Base-by-base conservation (phyloP, 2,797 vertebrate genomes). In the Margarornis squamiger region DNA sequence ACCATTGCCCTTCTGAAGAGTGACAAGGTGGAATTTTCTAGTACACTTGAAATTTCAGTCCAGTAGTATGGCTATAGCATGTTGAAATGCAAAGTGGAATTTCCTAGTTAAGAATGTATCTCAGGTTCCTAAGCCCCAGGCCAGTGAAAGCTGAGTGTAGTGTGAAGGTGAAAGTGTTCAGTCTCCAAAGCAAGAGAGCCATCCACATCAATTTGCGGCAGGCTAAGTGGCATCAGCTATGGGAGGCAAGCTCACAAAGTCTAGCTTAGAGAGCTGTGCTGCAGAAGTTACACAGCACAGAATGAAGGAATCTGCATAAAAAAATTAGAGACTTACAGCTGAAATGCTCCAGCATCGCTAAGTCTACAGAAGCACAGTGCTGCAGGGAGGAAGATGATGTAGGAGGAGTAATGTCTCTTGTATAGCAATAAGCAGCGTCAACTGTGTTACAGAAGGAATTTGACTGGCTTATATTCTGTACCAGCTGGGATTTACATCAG, bases 151-250 rank as follows among this genome's bases (percentile, higher is more conserved):
- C 84, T 67, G 49, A 52, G 86, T 7, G 57, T 41, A n/a, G 91
- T 97, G 87, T 97, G 97, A 97, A 98, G 96, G 97, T 98, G 97
- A 98, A 97, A 94, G 90, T 51, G 73, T 92, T 95, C 54, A 2
- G 94, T 95, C 97, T 97, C 96, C 88, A 89, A 95, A 97, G 97
- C 52, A 72, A 85, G 95, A 90, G 93, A 97, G 92, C 97, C 93
- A 97, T 98, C 95, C 92, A 94, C 96, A 97, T 97, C 97, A 97
- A 97, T 98, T 97, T 98, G 96, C 94, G 94, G 96, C 88, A 80
- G 34, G 86, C 96, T 97, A 98, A 97, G 96, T 97, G 97, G 96
- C 97, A 97, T 96, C 97, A 97, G 96, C 97, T 4, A 23, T 59
- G 96, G 97, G 97, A 98, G 95, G 90, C 71, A 95, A 95, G 86